Evolutionary conservation across 2,888 invertebrate species (phyloP), one percentile per base, ranked within the genome.

Genomic region (Glaucopsyche alexis): DNA sequence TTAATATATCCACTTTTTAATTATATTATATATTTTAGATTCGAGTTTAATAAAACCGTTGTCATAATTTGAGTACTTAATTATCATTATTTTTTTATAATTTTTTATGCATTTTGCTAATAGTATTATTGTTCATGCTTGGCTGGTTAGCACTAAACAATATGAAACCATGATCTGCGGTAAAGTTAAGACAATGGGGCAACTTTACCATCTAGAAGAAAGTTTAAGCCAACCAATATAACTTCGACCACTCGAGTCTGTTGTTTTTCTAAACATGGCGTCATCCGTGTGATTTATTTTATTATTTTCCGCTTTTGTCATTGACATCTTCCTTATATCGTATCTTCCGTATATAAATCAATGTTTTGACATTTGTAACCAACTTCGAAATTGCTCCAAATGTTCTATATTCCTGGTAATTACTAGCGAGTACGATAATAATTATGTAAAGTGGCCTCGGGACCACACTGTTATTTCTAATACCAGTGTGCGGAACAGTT

Each of bases 201-300:
- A 49, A 49, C 47, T 69, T 49, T 3, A n/a, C 69, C 49, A 69
- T 38, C 13, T 14, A 29, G 45, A 29, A 19, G 7, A 49, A 69
- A 47, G 19, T 67, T n/a, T 7, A 47, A 8, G 42, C 60, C 60
- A 16, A 49, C 29, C 47, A 69, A 67, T 13, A 29, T 66, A 13
- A 19, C 45, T 69, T 29, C 29, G 69, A 29, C 14, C 69, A 9
- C 19, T 67, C 47, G 38, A 65, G 16, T 9, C 55, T 55, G 65
- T 69, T 69, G 69, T 47, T 47, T 11, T 69, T 69, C 49, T 69
- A 47, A 69, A 49, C 29, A 49, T 29, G 49, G 69, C 19, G 47
- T 49, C 47, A 29, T 19, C 49, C 29, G 0, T 8, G 16, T 69
- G 47, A 69, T 69, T 69, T 49, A 69, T 69, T 49, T 49, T 19